Base-by-base conservation (phyloP, 2,888 invertebrate genomes). In the Chrysolina oricalcia region DNA sequence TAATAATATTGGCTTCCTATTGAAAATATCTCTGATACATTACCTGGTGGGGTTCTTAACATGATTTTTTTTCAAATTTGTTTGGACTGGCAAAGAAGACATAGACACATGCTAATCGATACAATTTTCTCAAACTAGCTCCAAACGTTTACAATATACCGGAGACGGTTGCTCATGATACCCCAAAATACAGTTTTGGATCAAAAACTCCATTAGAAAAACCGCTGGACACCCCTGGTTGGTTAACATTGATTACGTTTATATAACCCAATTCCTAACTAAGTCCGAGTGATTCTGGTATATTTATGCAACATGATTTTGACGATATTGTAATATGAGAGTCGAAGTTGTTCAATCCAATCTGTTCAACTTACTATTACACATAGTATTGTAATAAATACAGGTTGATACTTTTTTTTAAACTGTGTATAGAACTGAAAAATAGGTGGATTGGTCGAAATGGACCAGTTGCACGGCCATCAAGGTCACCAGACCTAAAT, bases 121-220 rank as follows among this genome's bases (percentile, higher is more conserved):
- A 59, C 59, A 59, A 59, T 59, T 59, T 59, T 59, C 27, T 35
- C 27, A 35, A 19, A 62, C 53, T 67, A 79, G 78, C 77, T 23
- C 93, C 92, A 83, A 91, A 93, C 80, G 35, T 27, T 15, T 59
- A 91, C 83, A 85, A 89, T 77, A 90, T 89, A 21, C 91, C 92
- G 11, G 93, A 93, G 76, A 92, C 78, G 19, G 78, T 81, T 48
- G 65, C 67, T n/a, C 91, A 90, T 69, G 91, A 92, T 82, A 91
- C 92, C 56, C 90, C 92, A 76, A 93, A 91, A 82, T 94, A 92
- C 85, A 92, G 93, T 8, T 92, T 95, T 86, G 93, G 94, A 68
- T 90, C 91, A 78, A 94, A 92, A 87, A 90, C 91, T 48, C 89
- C 90, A 85, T 85, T 88, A 71, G 91, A 92, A 80, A 91, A 91